Conservation (phyloP, 2,888 invertebrate species). For the Pemphredon lugubris region DNA sequence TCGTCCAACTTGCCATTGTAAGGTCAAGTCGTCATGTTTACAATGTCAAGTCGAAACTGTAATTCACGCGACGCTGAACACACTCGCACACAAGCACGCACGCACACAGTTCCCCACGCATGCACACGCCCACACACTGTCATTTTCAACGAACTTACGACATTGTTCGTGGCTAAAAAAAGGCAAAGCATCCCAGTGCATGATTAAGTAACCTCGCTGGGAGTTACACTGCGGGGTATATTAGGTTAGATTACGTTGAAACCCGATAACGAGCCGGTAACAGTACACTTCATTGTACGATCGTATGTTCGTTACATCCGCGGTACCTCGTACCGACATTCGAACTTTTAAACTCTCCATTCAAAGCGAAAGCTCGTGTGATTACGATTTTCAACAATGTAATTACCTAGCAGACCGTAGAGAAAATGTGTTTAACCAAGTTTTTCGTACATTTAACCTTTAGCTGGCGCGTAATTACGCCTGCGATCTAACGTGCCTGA, state of each 20-base stretch:
- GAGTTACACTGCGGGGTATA: constrained; percentile 9
- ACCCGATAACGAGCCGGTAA: constrained; percentile 31
- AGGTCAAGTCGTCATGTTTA: constrained; percentile 58
- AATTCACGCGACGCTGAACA: constrained; percentile 37
- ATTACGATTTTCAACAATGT: constrained; percentile 8
- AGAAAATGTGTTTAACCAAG: constrained; percentile 37
- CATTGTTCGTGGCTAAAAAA: constrained; percentile 33
- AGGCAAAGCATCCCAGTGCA: constrained; percentile 23
- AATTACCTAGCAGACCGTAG: constrained; percentile 36
- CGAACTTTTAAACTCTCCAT: not conserved
- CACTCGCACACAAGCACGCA: no score
- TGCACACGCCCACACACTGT: constrained; percentile 27
- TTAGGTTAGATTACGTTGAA: constrained; percentile 40
- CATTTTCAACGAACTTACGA: constrained; percentile 31
- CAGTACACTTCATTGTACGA: not conserved
- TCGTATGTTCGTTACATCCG: not conserved
- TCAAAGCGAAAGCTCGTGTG: not conserved
- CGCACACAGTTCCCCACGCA: not conserved
- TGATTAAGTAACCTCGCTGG: constrained; percentile 35
- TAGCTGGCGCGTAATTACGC: constrained; percentile 22
- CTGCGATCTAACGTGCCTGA: constrained; percentile 32
- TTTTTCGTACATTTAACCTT: constrained; percentile 30
- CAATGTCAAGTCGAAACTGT: constrained; percentile 47
- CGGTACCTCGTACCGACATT: not conserved
- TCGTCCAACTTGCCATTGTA: constrained; percentile 65